Evolutionary conservation across 1,140 invertebrate species (phyloP), one percentile per base, ranked within the genome.

Genomic region (Alviniconcha marisindica): DNA sequence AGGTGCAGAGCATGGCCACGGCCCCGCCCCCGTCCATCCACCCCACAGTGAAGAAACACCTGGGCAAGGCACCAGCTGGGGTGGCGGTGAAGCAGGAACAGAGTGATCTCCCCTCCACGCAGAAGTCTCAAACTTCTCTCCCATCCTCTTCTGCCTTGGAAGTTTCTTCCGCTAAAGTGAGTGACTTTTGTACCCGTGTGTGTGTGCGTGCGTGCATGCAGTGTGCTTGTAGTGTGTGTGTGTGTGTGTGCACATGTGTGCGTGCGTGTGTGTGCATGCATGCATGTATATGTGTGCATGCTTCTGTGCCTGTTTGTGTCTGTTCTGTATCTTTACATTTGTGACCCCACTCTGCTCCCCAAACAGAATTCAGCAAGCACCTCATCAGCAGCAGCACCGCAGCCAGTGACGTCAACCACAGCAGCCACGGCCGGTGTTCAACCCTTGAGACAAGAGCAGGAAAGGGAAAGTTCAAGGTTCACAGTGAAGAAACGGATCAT

Each of bases 401-500:
- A 18, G 40, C 1, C 69, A 18, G 33, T 36, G 4, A 21, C 69
- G 2, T 18, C 63, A 66, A 31, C 31, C 5, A 14, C 31, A 1
- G n/a, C 63, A 66, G 5, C 63, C 24, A 14, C 63, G 12, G 12
- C 54, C 21, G 21, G 28, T 33, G 28, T 31, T 40, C 69, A 4
- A 40, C 36, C 69, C 0, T 71, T 33, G n/a, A 28, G 63, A 10
- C 2, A 69, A 18, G 36, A 71, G 24, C 36, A 81, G 15, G 84
- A 84, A 36, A 77, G 77, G 24, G 87, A 90, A 77, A 80, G 83
- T 31, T 84, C 89, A 36, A 85, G 89, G 40, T 92, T 92, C 83
- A 92, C 90, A 82, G 82, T 89, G 12, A 93, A 92, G 86, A 91
- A 91, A 44, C 90, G 92, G 84, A 91, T 97, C 78, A 93, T 96